Conservation (phyloP, 64 coral and sea anemone species). For the Montipora sp. region DNA sequence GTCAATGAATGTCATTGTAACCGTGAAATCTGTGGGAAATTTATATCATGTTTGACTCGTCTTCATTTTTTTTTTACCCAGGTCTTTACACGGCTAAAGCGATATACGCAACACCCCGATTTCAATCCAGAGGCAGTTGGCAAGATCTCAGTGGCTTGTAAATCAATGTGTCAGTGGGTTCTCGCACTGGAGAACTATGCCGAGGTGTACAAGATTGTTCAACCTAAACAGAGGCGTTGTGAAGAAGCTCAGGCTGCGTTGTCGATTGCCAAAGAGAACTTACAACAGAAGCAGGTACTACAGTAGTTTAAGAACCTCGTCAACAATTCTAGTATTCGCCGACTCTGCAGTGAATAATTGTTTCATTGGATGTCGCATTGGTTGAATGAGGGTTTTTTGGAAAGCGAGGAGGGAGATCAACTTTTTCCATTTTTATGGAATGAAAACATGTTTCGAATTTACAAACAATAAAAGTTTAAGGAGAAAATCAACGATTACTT, state of each 20-base stretch:
- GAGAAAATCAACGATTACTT: too few species aligned
- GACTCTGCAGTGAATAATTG: too few species aligned
- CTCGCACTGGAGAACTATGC: conserved; percentile 93
- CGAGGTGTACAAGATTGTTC: conserved; percentile 92
- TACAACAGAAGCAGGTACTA: conserved; percentile 78
- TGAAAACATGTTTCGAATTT: too few species aligned
- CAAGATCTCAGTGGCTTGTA: conserved; percentile 92
- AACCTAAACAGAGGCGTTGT: conserved; percentile 90
- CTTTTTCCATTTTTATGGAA: too few species aligned
- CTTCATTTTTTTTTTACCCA: not conserved
- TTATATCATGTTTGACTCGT: too few species aligned
- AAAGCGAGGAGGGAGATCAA: too few species aligned
- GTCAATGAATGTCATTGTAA: not conserved
- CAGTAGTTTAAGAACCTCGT: too few species aligned
- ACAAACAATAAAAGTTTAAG: too few species aligned
- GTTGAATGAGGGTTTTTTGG: too few species aligned
- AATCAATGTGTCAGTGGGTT: conserved; percentile 97
- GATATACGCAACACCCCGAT: conserved; percentile 91
- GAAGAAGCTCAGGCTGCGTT: conserved; percentile 85
- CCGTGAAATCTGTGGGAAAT: not conserved
- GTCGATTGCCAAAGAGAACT: conserved; percentile 79
- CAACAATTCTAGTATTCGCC: not conserved
- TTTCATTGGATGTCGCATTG: too few species aligned
- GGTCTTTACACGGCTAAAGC: conserved; percentile 71
- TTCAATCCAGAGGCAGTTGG: conserved; percentile 94